Evolutionary conservation across 2,797 vertebrate genomes (phyloP).

Genomic region (Passerculus sandwichensis): DNA sequence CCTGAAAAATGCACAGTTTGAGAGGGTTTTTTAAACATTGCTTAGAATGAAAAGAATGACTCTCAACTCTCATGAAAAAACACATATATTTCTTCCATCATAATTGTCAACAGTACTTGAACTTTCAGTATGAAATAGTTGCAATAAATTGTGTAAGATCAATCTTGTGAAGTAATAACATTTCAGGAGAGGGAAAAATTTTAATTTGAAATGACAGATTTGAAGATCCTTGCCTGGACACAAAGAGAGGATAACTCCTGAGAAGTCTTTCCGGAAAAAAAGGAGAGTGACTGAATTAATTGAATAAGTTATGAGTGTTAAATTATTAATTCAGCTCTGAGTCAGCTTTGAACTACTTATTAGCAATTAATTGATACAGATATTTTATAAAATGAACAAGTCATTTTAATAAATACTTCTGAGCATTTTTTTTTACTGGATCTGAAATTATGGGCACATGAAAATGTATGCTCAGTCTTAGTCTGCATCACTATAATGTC

Average conservation of each 20-base stretch:
- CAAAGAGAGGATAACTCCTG: neutral
- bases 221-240: slow-evolving; percentile 5
- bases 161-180: slow-evolving; percentile 8
- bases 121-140: neutral
- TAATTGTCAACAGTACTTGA: neutral
- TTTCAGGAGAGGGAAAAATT: neutral
- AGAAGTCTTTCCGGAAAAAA: slow-evolving; percentile 4
- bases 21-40: neutral
- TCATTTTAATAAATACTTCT: neutral
- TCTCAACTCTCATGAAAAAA: neutral
- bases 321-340: slow-evolving; percentile 31
- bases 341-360: slow-evolving; percentile 2
- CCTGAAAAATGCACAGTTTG: neutral
- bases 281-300: neutral
- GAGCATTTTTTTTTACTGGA: neutral
- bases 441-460: neutral
- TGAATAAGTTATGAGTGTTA: slow-evolving; percentile 17
- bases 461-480: neutral
- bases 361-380: slow-evolving; percentile 26
- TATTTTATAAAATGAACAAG: neutral
- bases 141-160: neutral
- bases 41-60: neutral
- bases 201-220: slow-evolving; percentile 21
- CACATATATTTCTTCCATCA: neutral
- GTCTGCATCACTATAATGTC: neutral